Evolutionary conservation across 2,888 invertebrate species (phyloP).

Genomic region (Encarsia formosa): DNA sequence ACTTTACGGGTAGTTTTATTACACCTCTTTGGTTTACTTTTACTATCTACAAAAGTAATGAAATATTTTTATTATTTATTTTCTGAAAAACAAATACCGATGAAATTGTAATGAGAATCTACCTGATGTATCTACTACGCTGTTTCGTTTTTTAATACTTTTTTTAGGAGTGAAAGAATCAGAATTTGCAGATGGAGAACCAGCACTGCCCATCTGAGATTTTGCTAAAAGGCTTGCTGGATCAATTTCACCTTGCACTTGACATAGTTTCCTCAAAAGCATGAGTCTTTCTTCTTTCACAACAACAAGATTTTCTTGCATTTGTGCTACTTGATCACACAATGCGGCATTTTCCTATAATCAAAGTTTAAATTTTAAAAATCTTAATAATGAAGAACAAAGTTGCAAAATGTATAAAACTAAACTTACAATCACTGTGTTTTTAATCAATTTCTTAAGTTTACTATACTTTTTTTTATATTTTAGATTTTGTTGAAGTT

Average conservation of each 20-base stretch:
- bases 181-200: slow-evolving; percentile 32
- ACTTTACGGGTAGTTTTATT: slow-evolving; percentile 48
- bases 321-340: slow-evolving; percentile 82
- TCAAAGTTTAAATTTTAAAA: not conserved
- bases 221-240: slow-evolving; percentile 34
- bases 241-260: slow-evolving; percentile 53
- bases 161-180: slow-evolving; percentile 42
- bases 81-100: not conserved
- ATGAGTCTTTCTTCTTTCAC: slow-evolving; percentile 81
- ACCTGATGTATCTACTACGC: slow-evolving; percentile 38
- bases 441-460: slow-evolving; percentile 62
- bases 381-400: not conserved
- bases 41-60: slow-evolving; percentile 34
- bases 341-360: slow-evolving; percentile 76
- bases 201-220: slow-evolving; percentile 38
- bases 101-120: slow-evolving; percentile 15
- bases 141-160: slow-evolving; percentile 39
- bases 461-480: slow-evolving; percentile 63
- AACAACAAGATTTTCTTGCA: slow-evolving; percentile 75
- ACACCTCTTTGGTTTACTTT: slow-evolving; percentile 37
- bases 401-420: slow-evolving; percentile 9
- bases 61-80: slow-evolving; percentile 2
- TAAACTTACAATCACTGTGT: slow-evolving; percentile 67
- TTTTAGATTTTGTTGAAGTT: slow-evolving; percentile 52
- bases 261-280: slow-evolving; percentile 71